Evolutionary conservation across 2,888 invertebrate genomes (phyloP), one percentile per base, ranked within the genome.

Genomic region (Andrena praecox): DNA sequence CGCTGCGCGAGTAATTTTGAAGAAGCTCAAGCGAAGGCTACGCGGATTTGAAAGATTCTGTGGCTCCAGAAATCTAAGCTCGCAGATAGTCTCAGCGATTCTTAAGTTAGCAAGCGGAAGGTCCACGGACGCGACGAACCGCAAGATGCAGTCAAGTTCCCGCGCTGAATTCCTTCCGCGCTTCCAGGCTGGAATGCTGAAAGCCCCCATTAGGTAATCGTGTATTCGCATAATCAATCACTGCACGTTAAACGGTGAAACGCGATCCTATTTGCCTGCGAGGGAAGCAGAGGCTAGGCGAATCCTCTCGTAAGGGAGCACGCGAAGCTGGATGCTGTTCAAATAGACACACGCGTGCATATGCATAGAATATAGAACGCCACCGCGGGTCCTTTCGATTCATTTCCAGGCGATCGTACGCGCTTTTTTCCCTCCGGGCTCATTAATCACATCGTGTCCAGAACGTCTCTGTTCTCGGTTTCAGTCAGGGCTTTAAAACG

Each of bases 221-320:
- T 87, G 79, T 90, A 90, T 91, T 92, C 89, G 88, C 87, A 87
- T 89, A 89, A 93, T 93, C 92, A 92, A 93, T 93, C 93, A 93
- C 77, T 66, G 79, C 60, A 82, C 74, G 86, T 87, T 90, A 87
- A 91, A 90, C 87, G 82, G 72, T 84, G 93, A 90, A 91, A 93
- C 89, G 83, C 75, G 91, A 93, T 91, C 90, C 77, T 92, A 91
- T 91, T 90, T 92, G 88, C 89, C 89, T 89, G 85, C 74, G 71
- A 67, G 79, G 35, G 72, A 80, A 83, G 70, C 69, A 74, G 35
- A 54, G 6, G 48, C 50, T 63, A 75, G 76, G 75, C 29, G 72
- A 68, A 42, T 70, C 70, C 68, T 67, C 16, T 54, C 69, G 50
- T 20, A 77, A 42, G 62, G 74, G 81, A 64, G 60, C 42, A 50